phyloP scores from a whole-genome alignment of 2,797 vertebrate species.

The Chrysocyon brachyurus region DNA sequence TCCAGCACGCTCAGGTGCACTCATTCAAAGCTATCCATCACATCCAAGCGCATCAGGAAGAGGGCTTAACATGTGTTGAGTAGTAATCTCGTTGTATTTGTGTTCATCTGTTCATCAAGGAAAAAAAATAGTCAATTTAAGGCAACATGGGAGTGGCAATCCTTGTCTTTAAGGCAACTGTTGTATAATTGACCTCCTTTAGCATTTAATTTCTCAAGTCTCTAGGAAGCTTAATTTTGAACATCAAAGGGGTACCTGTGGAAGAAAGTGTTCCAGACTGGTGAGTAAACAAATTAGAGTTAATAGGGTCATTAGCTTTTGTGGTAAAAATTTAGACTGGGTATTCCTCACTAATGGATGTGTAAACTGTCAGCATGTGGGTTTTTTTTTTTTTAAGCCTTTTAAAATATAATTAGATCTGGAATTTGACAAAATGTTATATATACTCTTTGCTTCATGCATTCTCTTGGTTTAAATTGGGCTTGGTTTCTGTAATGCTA shows the following conservation, averaged over 20 bases:
- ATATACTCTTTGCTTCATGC: constrained; percentile 74
- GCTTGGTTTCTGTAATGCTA: constrained; percentile 69
- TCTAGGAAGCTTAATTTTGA: constrained; percentile 90
- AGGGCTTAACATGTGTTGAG: constrained; percentile 77
- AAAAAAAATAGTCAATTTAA: constrained; percentile 80
- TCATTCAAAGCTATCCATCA: constrained; percentile 82
- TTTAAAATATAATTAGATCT: constrained; percentile 86
- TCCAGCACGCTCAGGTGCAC: constrained; percentile 70
- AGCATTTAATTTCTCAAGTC: constrained; percentile 90
- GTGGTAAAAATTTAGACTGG: constrained; percentile 87
- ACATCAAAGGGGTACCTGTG: constrained; percentile 90
- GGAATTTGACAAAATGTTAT: constrained; percentile 81
- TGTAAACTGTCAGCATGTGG: constrained; percentile 80
- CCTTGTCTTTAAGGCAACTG: constrained; percentile 88
- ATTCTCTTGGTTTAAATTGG: constrained; percentile 71
- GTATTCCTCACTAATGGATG: constrained; percentile 84
- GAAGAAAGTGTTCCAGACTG: constrained; percentile 89
- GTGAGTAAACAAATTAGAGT: constrained; percentile 91
- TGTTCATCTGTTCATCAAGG: constrained; percentile 84
- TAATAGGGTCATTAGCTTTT: constrained; percentile 90
- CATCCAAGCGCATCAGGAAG: constrained; percentile 79
- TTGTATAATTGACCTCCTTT: constrained; percentile 89
- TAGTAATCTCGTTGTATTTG: constrained; percentile 80
- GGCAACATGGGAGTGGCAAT: constrained; percentile 83
- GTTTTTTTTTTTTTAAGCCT: constrained; percentile 48